Conservation (phyloP, 2,888 invertebrate species). For the Morinoia aosen region DNA sequence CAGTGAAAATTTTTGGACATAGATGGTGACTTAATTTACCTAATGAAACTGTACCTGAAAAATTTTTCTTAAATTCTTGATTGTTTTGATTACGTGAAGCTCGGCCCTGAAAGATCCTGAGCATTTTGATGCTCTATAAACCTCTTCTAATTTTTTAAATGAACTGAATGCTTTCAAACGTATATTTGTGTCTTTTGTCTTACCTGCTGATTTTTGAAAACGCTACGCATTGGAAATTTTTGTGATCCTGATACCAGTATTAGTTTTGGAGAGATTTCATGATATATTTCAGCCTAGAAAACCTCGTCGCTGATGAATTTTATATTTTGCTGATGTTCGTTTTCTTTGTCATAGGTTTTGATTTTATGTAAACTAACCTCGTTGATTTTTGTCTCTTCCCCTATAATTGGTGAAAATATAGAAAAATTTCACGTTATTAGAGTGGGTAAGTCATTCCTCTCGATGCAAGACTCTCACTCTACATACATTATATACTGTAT, state of each 20-base stretch:
- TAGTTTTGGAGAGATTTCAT: background rate
- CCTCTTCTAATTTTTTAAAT: background rate
- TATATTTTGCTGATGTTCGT: slow-evolving; percentile 14
- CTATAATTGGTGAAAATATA: slow-evolving; percentile 55
- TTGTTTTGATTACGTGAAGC: background rate
- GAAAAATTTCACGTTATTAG: slow-evolving; percentile 56
- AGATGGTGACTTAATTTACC: background rate
- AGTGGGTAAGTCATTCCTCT: slow-evolving; percentile 19
- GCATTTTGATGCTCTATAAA: background rate
- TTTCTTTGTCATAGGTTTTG: background rate
- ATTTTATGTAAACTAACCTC: slow-evolving; percentile 46
- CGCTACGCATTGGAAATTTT: background rate
- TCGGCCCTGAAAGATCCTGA: background rate
- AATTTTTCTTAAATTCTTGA: background rate
- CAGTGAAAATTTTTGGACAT: background rate
- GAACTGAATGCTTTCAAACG: background rate
- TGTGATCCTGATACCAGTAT: background rate
- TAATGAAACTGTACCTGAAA: background rate
- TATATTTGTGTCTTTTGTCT: background rate
- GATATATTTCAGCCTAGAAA: background rate
- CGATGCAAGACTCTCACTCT: slow-evolving; percentile 36
- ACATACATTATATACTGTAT: background rate
- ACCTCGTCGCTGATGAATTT: background rate
- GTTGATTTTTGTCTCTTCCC: slow-evolving; percentile 55
- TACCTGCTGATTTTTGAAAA: background rate